Evolutionary conservation across 2,797 vertebrate genomes (phyloP).

Genomic region (Microhierax caerulescens): DNA sequence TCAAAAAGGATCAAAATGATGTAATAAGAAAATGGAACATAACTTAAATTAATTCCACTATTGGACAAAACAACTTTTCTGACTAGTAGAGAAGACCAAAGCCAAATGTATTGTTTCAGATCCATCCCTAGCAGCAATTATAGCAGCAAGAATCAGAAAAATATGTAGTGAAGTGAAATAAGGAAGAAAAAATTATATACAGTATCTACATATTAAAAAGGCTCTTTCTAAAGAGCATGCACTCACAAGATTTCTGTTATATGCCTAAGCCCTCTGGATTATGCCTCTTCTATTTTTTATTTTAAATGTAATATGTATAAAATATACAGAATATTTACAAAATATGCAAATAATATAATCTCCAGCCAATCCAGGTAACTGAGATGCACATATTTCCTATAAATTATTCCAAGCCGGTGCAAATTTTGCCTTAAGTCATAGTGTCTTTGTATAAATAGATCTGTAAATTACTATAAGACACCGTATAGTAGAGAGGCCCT

Average conservation of each 20-base stretch:
- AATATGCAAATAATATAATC: not conserved
- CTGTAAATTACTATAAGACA: not conserved
- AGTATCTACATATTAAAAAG: not conserved
- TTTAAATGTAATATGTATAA: not conserved
- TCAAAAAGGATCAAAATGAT: not conserved
- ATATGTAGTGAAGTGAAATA: not conserved
- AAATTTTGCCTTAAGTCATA: not conserved
- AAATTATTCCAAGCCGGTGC: not conserved
- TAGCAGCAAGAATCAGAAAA: not conserved
- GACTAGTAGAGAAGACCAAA: not conserved
- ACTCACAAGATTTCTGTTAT: not conserved
- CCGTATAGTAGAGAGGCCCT: not conserved
- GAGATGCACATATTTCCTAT: not conserved
- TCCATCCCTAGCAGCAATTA: not conserved
- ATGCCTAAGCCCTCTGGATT: not conserved
- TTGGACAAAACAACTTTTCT: not conserved
- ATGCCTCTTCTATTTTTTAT: not conserved
- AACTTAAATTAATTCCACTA: not conserved
- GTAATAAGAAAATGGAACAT: not conserved
- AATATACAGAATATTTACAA: not conserved
- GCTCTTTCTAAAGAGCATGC: not conserved
- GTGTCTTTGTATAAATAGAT: not conserved
- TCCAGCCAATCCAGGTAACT: not conserved
- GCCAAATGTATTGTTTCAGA: not conserved
- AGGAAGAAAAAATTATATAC: not conserved